These are phyloP conservation scores for Agrochola lychnidis DNA, from an alignment of 2,888 invertebrate genomes.

Conservation along the genomic window DNA sequence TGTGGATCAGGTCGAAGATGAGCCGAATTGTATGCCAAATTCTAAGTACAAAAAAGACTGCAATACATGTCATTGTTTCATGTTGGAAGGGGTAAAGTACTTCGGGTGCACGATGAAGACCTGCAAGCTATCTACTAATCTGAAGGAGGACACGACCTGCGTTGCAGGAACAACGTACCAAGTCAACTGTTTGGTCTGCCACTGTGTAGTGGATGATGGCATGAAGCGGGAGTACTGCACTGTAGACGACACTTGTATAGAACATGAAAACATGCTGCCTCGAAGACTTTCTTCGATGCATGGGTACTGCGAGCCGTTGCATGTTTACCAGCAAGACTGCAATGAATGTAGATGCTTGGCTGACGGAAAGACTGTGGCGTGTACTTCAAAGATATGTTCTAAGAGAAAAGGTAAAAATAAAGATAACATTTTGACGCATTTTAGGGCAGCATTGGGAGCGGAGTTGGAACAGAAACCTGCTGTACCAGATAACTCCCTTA, in stretches of 20 bases:
- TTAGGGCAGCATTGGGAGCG: neutral
- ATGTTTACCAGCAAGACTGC: slow-evolving; percentile 76
- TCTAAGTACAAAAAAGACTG: slow-evolving; percentile 78
- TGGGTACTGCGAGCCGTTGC: slow-evolving; percentile 82
- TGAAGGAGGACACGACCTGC: slow-evolving; percentile 68
- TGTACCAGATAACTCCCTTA: slow-evolving; percentile 56
- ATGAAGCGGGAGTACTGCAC: slow-evolving; percentile 74
- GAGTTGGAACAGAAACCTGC: neutral
- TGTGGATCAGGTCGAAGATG: slow-evolving; percentile 53
- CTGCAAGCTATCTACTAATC: slow-evolving; percentile 64
- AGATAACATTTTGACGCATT: neutral
- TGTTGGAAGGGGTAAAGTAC: slow-evolving; percentile 71
- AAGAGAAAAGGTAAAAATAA: neutral
- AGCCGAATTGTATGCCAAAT: slow-evolving; percentile 75
- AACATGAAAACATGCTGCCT: slow-evolving; percentile 12
- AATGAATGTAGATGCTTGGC: slow-evolving; percentile 79
- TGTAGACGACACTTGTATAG: slow-evolving; percentile 64
- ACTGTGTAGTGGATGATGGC: slow-evolving; percentile 67
- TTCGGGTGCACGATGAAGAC: slow-evolving; percentile 82
- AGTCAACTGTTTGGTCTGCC: slow-evolving; percentile 77
- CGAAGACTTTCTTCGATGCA: slow-evolving; percentile 65
- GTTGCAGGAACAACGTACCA: slow-evolving; percentile 74
- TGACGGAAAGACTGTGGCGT: slow-evolving; percentile 77
- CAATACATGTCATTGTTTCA: slow-evolving; percentile 80
- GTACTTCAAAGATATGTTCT: slow-evolving; percentile 73